Evolutionary conservation across 1,140 invertebrate genomes (phyloP).

Genomic region (Ephestia elutella): DNA sequence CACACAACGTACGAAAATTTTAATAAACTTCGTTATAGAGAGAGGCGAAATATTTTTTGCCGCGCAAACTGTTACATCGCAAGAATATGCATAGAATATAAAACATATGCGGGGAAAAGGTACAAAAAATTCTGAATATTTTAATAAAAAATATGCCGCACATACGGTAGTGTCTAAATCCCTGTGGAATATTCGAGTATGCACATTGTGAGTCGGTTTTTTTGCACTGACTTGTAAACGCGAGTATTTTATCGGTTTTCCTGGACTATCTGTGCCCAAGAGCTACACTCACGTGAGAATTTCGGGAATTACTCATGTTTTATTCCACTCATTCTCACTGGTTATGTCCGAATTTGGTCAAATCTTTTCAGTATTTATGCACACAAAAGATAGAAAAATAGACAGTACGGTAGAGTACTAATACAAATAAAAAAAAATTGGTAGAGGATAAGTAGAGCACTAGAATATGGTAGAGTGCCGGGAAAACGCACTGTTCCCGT

Average conservation of each 20-base stretch:
- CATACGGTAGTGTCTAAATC: not conserved
- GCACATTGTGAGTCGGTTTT: not conserved
- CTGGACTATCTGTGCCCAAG: too few relatives aligned
- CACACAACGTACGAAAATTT: not conserved
- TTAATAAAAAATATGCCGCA: not conserved
- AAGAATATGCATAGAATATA: not conserved
- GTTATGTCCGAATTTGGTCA: too few relatives aligned
- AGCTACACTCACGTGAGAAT: not conserved
- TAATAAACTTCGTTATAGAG: not conserved
- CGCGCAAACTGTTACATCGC: not conserved
- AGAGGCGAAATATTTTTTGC: not conserved
- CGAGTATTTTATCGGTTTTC: not conserved
- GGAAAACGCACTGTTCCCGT: too few relatives aligned
- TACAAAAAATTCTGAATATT: not conserved
- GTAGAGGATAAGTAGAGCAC: too few relatives aligned
- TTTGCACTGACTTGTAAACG: slow-evolving; percentile 4
- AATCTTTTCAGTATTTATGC: too few relatives aligned
- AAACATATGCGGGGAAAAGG: not conserved
- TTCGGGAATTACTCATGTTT: too few relatives aligned
- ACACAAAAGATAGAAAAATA: too few relatives aligned
- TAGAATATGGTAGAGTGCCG: too few relatives aligned
- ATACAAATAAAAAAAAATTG: too few relatives aligned
- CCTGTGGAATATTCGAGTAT: not conserved
- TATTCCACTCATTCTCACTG: too few relatives aligned
- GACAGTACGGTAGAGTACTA: too few relatives aligned